phyloP scores from a whole-genome alignment of 2,797 vertebrate genomes.

The Ispidina picta region DNA sequence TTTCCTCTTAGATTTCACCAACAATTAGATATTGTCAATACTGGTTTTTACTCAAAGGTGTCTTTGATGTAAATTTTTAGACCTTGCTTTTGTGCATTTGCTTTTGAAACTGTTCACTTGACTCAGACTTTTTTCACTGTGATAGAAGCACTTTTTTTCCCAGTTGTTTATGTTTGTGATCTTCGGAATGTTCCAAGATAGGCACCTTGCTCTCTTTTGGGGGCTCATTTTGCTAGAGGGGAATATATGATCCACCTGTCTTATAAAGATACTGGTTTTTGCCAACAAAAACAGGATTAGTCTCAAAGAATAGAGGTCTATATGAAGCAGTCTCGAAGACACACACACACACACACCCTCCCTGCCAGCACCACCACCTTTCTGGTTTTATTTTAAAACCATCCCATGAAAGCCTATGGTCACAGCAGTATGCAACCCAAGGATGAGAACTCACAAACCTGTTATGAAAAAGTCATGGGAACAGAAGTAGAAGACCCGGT shows the following conservation, averaged over 20 bases:
- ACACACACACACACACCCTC: too few relatives aligned
- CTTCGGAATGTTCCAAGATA: not conserved
- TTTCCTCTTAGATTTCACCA: not conserved
- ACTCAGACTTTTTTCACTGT: not conserved
- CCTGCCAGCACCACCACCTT: not conserved
- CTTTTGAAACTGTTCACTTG: not conserved
- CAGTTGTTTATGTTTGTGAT: not conserved
- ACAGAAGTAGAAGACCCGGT: constrained; percentile 63
- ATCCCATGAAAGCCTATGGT: constrained; percentile 1
- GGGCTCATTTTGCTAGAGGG: not conserved
- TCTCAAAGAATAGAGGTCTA: not conserved
- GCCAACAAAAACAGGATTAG: not conserved
- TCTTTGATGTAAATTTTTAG: not conserved
- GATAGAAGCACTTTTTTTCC: not conserved
- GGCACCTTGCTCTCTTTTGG: not conserved
- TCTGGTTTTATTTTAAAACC: not conserved
- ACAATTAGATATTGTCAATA: not conserved
- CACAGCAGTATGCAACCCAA: not conserved
- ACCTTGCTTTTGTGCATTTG: not conserved
- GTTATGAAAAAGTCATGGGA: constrained; percentile 42
- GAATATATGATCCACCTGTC: not conserved
- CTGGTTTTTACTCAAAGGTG: not conserved
- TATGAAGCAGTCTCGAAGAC: not conserved
- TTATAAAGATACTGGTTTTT: not conserved
- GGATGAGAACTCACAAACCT: not conserved